Base-by-base conservation (phyloP, 2,113 vertebrate species). In the Dromas ardeola region DNA sequence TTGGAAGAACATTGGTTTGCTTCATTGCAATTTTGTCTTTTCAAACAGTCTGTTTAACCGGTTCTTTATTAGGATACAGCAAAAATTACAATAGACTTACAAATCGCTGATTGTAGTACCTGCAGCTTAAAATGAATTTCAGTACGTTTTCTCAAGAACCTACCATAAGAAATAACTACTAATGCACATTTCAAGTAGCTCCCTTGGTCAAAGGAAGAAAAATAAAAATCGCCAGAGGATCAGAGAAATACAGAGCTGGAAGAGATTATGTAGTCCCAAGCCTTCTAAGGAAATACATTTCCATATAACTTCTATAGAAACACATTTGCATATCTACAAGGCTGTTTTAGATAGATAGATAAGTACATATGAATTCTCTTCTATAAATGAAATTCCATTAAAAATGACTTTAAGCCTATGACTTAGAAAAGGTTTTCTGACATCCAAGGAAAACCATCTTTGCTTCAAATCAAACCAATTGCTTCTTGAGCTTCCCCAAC, bases 301-400 rank as follows among this genome's bases (percentile, higher is more conserved):
- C 55, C 50, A 83, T 45, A 8, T n/a, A 77, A 61, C 27, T 70
- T n/a, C 42, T 26, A 84, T 17, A 90, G 58, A 85, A 94, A 69
- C 42, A 23, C 1, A 93, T 94, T 81, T 94, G 77, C 86, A 81
- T 93, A 96, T 87, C 84, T 89, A 91, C 69, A 63, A 76, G 74
- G 56, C 55, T 81, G 43, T 21, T 36, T 81, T 50, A 89, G 83
- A 81, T 63, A 45, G 47, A 14, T 4, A 83, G 80, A 74, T 92
- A 88, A 81, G n/a, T 30, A 63, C 3, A 47, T 63, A 62, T 1
- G 10, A 83, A 84, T 67, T 81, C 29, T 74, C 6, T 29, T 71
- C 63, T 43, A 59, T 16, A 81, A 55, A 62, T 52, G 10, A 89
- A 94, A 90, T 74, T 7, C 23, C 77, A 96, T 78, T 91, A 40